Percentiles rank a stretch among this genome's conserved stretches.
phyloP scores from a whole-genome alignment of 2,113 vertebrate genomes.

The Barbus barbus region DNA sequence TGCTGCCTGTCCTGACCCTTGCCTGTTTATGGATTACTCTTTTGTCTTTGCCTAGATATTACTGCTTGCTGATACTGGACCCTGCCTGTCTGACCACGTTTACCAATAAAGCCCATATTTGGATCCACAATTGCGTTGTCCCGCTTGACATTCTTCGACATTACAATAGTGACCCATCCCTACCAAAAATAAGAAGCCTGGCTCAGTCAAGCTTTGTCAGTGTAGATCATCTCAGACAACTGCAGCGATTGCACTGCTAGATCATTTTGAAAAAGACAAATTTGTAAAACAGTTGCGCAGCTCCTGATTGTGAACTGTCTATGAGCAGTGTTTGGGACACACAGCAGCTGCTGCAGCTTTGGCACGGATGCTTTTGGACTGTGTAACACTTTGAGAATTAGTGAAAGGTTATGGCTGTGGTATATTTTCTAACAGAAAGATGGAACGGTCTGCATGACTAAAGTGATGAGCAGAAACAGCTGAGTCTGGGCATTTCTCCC shows the following conservation, averaged over 20 bases:
- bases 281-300: too few relatives aligned
- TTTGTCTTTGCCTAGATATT: too few relatives aligned
- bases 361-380: slow-evolving; percentile 22
- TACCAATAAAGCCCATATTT: too few relatives aligned
- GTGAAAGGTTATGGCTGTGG: slow-evolving; percentile 15
- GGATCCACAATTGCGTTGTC: too few relatives aligned
- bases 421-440: slow-evolving; percentile 32
- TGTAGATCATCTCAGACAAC: background rate
- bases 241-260: background rate
- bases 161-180: background rate
- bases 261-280: background rate
- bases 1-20: too few relatives aligned
- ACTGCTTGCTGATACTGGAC: too few relatives aligned
- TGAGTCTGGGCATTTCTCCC: background rate
- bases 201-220: background rate
- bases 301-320: too few relatives aligned
- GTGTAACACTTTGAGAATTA: slow-evolving; percentile 31
- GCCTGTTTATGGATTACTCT: too few relatives aligned
- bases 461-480: slow-evolving; percentile 23
- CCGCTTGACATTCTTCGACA: too few relatives aligned
- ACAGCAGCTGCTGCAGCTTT: slow-evolving; percentile 16
- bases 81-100: too few relatives aligned
- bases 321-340: background rate
- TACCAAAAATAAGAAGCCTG: background rate
- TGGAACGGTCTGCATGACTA: slow-evolving; percentile 20